Conservation (phyloP, 2,797 vertebrate genomes). For the Oceanodroma leucorhoa region DNA sequence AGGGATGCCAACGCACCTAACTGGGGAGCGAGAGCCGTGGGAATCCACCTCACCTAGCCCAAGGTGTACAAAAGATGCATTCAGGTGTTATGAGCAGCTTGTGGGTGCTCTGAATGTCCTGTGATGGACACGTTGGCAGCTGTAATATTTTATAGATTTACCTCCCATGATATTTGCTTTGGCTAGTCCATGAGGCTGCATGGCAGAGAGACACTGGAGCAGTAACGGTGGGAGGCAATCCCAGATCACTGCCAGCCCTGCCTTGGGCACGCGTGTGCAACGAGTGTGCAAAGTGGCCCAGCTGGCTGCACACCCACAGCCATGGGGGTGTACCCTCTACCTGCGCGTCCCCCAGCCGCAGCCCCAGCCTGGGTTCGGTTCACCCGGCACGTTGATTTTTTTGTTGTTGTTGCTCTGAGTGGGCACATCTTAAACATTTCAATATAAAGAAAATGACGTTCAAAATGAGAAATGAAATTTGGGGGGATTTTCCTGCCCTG, state of each 20-base stretch:
- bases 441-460: not conserved
- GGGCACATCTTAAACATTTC: not conserved
- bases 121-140: rapidly evolving
- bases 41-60: not conserved
- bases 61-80: not conserved
- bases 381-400: rapidly evolving
- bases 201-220: not conserved
- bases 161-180: not conserved
- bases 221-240: not conserved
- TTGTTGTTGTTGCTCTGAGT: not conserved
- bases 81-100: not conserved
- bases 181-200: rapidly evolving
- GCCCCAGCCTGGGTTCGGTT: not conserved
- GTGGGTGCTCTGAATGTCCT: not conserved
- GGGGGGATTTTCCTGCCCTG: not conserved
- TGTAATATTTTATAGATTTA: not conserved
- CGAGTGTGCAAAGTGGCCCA: not conserved
- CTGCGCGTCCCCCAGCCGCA: rapidly evolving
- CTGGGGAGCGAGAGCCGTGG: not conserved
- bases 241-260: not conserved
- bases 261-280: not conserved
- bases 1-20: not conserved
- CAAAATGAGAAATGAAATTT: not conserved
- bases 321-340: not conserved
- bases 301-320: not conserved